phyloP scores from a whole-genome alignment of 2,888 invertebrate species.

The Palloptera scutellata region DNA sequence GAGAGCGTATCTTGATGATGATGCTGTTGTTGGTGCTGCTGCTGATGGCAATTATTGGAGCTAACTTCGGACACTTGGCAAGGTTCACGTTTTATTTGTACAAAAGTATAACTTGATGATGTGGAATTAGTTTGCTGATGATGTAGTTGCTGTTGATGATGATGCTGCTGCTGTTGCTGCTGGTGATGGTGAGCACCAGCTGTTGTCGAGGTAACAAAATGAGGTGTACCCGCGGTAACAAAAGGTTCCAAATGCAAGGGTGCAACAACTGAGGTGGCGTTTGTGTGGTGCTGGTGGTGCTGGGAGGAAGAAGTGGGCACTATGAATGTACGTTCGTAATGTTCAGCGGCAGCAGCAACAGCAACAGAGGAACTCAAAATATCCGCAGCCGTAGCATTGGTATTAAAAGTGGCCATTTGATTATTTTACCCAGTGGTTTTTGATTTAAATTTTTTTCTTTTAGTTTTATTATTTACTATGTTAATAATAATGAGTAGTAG shows the following conservation, averaged over 20 bases:
- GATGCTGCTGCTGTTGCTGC: slow-evolving; percentile 34
- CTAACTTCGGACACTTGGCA: slow-evolving; percentile 64
- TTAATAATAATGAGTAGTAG: not conserved
- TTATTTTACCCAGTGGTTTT: slow-evolving; percentile 14
- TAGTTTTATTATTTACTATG: not conserved
- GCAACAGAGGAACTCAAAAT: slow-evolving; percentile 49
- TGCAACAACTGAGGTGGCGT: slow-evolving; percentile 35
- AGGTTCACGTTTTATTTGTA: slow-evolving; percentile 64
- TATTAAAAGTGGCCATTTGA: slow-evolving; percentile 57
- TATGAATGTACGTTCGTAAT: slow-evolving; percentile 42
- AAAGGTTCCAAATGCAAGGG: slow-evolving; percentile 51
- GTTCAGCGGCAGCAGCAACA: slow-evolving; percentile 41
- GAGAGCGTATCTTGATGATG: slow-evolving; percentile 40
- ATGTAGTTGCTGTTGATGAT: slow-evolving; percentile 21
- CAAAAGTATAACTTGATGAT: slow-evolving; percentile 54
- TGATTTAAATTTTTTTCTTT: slow-evolving; percentile 11
- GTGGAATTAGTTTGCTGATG: slow-evolving; percentile 57
- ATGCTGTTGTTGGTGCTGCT: slow-evolving; percentile 44
- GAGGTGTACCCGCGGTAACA: slow-evolving; percentile 47
- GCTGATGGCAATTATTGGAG: slow-evolving; percentile 59
- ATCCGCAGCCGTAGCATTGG: slow-evolving; percentile 45
- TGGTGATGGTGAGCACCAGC: slow-evolving; percentile 38
- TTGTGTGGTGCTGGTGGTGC: slow-evolving; percentile 53
- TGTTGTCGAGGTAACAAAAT: slow-evolving; percentile 44
- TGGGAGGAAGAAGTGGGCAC: slow-evolving; percentile 45